These are phyloP conservation scores for Ceyx margarethae DNA, from an alignment of 2,113 vertebrate species.

Conservation along the genomic window DNA sequence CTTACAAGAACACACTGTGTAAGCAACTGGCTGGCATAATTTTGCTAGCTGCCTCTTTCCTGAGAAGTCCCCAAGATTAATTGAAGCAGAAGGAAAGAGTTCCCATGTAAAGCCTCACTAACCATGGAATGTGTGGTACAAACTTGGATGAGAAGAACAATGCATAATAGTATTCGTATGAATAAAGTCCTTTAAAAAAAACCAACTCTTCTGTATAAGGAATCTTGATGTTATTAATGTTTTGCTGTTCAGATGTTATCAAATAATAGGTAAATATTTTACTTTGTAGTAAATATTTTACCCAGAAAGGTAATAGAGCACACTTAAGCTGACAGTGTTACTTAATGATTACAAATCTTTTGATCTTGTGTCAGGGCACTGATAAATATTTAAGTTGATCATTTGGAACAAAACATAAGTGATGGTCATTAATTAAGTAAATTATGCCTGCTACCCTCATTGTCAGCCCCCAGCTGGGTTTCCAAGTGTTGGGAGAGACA, in stretches of 20 bases:
- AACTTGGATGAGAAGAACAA: not conserved
- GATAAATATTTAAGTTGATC: not conserved
- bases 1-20: not conserved
- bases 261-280: not conserved
- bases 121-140: not conserved
- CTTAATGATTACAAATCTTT: not conserved
- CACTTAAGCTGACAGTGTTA: not conserved
- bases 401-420: not conserved
- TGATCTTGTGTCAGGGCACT: not conserved
- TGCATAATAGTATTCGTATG: not conserved
- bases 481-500: not conserved
- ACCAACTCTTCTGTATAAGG: not conserved
- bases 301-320: not conserved
- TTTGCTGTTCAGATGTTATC: not conserved
- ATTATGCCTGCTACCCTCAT: not conserved
- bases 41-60: not conserved
- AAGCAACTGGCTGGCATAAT: not conserved
- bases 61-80: not conserved
- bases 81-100: not conserved
- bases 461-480: not conserved
- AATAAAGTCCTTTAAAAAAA: not conserved
- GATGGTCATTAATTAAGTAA: not conserved
- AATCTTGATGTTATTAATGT: not conserved
- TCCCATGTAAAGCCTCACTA: not conserved
- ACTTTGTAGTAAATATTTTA: not conserved